Percentiles rank a stretch among this genome's conserved stretches.
phyloP scores from a whole-genome alignment of 2,888 invertebrate genomes.

The Osedax fenrisi region DNA sequence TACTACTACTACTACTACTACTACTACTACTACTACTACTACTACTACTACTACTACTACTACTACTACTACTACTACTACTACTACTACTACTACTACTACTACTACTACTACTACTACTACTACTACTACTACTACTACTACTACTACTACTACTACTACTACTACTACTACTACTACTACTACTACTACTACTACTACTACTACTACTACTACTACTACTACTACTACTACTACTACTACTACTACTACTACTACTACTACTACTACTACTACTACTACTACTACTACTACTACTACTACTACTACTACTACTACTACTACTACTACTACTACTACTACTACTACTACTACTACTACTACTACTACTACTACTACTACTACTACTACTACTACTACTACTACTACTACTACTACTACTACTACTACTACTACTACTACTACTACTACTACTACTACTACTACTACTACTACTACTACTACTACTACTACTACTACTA shows the following conservation, averaged over 20 bases:
- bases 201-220: slow-evolving; percentile 34
- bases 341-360: background rate
- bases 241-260: slow-evolving; percentile 33
- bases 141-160: slow-evolving; percentile 30
- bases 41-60: slow-evolving; percentile 14
- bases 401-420: background rate
- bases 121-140: slow-evolving; percentile 17
- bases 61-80: slow-evolving; percentile 17
- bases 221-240: slow-evolving; percentile 33
- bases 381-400: background rate
- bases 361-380: background rate
- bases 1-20: slow-evolving; percentile 24
- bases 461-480: background rate
- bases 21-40: slow-evolving; percentile 22
- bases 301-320: slow-evolving; percentile 29
- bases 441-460: background rate
- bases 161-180: slow-evolving; percentile 34
- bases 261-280: slow-evolving; percentile 34
- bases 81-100: slow-evolving; percentile 17
- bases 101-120: slow-evolving; percentile 17
- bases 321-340: slow-evolving; percentile 2
- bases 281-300: slow-evolving; percentile 32
- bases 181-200: slow-evolving; percentile 30
- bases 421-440: background rate
- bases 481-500: background rate